Conservation (phyloP, 2,888 invertebrate genomes). For the Hyppa rectilinea region DNA sequence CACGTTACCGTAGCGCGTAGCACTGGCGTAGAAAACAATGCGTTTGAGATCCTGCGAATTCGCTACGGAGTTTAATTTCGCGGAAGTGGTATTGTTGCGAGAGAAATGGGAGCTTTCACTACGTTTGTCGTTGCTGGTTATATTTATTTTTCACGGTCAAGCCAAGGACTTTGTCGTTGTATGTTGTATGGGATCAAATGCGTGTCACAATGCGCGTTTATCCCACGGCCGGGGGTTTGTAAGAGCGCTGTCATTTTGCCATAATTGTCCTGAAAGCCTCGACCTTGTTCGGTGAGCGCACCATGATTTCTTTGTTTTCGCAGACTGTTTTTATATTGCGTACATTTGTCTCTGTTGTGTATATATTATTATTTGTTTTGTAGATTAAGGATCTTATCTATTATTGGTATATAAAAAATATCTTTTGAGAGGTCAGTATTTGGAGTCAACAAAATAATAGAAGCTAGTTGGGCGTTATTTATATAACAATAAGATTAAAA, state of each 20-base stretch:
- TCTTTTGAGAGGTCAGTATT: not conserved
- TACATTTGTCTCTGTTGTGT: slow-evolving; percentile 10
- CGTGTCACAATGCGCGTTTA: slow-evolving; percentile 67
- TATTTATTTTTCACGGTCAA: slow-evolving; percentile 82
- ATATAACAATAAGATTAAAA: not conserved
- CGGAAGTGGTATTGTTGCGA: slow-evolving; percentile 56
- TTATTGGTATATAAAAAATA: not conserved
- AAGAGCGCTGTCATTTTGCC: slow-evolving; percentile 75
- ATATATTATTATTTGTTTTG: not conserved
- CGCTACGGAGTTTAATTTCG: slow-evolving; percentile 50
- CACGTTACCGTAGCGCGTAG: slow-evolving; percentile 65
- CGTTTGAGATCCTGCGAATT: slow-evolving; percentile 59
- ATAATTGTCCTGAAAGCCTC: slow-evolving; percentile 81
- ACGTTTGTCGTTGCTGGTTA: slow-evolving; percentile 39
- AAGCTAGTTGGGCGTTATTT: not conserved
- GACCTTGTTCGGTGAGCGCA: slow-evolving; percentile 74
- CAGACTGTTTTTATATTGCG: slow-evolving; percentile 58
- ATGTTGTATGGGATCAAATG: slow-evolving; percentile 51
- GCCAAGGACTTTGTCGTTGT: slow-evolving; percentile 79
- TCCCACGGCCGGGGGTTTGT: slow-evolving; percentile 65
- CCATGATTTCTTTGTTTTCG: slow-evolving; percentile 79
- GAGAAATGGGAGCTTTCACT: slow-evolving; percentile 18
- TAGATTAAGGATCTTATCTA: not conserved
- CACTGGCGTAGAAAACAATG: slow-evolving; percentile 68
- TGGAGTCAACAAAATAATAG: not conserved